Percentiles rank a stretch among this genome's conserved stretches.
Conservation (phyloP, 2,797 vertebrate genomes). For the Etheostoma nigrum region DNA sequence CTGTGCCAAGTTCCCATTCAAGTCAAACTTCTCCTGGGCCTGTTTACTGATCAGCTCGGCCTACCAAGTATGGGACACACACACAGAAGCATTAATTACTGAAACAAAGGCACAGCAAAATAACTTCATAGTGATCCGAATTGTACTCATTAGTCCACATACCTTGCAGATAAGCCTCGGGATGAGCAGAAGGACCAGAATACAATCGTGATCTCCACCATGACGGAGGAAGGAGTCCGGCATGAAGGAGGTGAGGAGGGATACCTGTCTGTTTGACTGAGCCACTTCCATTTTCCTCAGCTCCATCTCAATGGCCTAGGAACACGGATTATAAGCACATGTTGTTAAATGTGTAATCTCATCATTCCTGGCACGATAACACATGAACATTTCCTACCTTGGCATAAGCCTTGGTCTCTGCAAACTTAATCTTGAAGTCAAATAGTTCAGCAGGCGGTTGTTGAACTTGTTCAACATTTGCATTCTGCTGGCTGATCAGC, state of each 20-base stretch:
- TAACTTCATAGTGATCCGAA: not conserved
- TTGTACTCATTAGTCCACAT: not conserved
- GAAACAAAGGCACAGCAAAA: not conserved
- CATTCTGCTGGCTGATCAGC: conserved; percentile 93
- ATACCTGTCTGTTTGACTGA: conserved; percentile 94
- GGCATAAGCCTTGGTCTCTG: conserved; percentile 97
- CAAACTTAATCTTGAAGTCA: conserved; percentile 99
- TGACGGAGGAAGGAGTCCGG: conserved; percentile 97
- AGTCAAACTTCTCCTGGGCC: conserved; percentile 96
- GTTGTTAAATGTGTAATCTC: not conserved
- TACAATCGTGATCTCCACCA: conserved; percentile 95
- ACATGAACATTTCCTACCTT: conserved; percentile 84
- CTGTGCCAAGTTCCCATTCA: conserved; percentile 86
- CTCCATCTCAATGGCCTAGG: conserved; percentile 98
- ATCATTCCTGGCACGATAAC: not conserved
- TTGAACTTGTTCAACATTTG: conserved; percentile 91
- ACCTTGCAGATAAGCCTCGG: conserved; percentile 98
- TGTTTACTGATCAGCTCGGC: conserved; percentile 97
- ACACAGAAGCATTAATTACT: conserved; percentile 54
- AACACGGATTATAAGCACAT: not conserved
- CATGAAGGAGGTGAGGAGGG: conserved; percentile 97
- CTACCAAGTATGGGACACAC: conserved; percentile 68
- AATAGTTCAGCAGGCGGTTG: conserved; percentile 94
- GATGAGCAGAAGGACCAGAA: conserved; percentile 96
- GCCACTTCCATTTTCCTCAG: conserved; percentile 97